Conservation (phyloP, 2,888 invertebrate species). For the Halictus ligatus region DNA sequence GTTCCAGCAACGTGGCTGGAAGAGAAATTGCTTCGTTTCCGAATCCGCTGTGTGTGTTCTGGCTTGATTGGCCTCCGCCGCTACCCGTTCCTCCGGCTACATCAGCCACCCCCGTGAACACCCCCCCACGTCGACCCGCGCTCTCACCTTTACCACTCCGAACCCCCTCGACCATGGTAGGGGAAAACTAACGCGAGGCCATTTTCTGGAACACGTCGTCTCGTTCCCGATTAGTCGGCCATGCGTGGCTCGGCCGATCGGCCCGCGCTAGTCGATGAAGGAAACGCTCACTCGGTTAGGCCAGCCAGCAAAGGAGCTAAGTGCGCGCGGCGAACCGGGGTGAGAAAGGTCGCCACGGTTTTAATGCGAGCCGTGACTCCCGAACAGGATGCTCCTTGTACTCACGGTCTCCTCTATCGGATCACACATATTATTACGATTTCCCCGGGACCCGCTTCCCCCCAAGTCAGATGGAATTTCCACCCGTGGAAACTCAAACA, state of each 20-base stretch:
- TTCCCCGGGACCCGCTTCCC: background rate
- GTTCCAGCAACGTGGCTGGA: slow-evolving; percentile 76
- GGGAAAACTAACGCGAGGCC: slow-evolving; percentile 57
- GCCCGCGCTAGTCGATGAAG: slow-evolving; percentile 45
- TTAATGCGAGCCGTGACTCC: background rate
- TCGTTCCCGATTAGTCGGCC: slow-evolving; percentile 66
- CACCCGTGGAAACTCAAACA: slow-evolving; percentile 15
- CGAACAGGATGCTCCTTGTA: background rate
- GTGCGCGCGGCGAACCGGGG: background rate
- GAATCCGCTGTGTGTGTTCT: slow-evolving; percentile 75
- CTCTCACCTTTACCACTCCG: slow-evolving; percentile 56
- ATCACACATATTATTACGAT: background rate
- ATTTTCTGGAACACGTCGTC: slow-evolving; percentile 61
- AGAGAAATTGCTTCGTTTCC: slow-evolving; percentile 80
- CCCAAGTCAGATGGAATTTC: background rate
- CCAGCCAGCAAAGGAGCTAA: background rate
- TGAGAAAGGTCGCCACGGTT: background rate
- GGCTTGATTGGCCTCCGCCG: slow-evolving; percentile 74
- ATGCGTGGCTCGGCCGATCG: slow-evolving; percentile 44
- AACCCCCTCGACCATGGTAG: slow-evolving; percentile 19
- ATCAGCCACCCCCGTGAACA: slow-evolving; percentile 51
- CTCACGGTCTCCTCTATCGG: background rate
- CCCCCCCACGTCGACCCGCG: slow-evolving; percentile 30
- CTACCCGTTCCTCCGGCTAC: slow-evolving; percentile 55
- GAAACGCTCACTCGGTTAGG: background rate